Percentiles rank a stretch among this genome's conserved stretches.
Conservation (phyloP, 2,888 invertebrate genomes). For the Lacanobia oleracea region DNA sequence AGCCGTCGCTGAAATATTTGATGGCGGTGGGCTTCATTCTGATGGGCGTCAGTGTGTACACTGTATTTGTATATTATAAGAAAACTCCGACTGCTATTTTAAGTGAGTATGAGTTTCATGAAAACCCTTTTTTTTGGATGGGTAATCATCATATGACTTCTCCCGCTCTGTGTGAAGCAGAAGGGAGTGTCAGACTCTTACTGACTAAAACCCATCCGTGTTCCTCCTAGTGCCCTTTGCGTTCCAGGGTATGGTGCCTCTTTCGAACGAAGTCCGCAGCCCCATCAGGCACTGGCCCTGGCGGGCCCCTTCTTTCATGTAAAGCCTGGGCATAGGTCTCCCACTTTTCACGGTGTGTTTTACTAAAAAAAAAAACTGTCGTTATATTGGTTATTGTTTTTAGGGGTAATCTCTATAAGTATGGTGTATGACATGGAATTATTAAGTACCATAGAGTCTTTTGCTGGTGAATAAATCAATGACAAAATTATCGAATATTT, state of each 20-base stretch:
- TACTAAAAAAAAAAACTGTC: neutral
- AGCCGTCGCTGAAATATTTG: slow-evolving; percentile 94
- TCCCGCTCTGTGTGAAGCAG: too few species aligned
- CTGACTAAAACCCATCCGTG: too few species aligned
- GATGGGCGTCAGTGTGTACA: slow-evolving; percentile 93
- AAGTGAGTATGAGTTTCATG: slow-evolving; percentile 88
- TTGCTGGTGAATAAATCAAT: neutral
- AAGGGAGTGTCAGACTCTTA: too few species aligned
- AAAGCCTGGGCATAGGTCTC: neutral
- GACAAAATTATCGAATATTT: slow-evolving; percentile 2
- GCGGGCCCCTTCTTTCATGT: too few species aligned
- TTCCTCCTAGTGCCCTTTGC: too few species aligned
- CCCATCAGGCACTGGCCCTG: too few species aligned
- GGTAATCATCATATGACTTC: too few species aligned
- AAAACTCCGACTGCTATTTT: slow-evolving; percentile 91
- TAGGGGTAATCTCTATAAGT: neutral
- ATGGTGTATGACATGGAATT: neutral
- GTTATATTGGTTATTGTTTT: neutral
- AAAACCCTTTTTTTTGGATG: too few species aligned
- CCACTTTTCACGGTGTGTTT: neutral
- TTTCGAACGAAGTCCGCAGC: too few species aligned
- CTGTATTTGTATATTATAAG: slow-evolving; percentile 93
- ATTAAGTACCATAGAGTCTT: neutral
- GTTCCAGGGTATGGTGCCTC: too few species aligned
- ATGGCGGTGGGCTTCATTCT: slow-evolving; percentile 94